Base-by-base conservation (phyloP, 2,797 vertebrate genomes). In the Sebastiscus tertius region DNA sequence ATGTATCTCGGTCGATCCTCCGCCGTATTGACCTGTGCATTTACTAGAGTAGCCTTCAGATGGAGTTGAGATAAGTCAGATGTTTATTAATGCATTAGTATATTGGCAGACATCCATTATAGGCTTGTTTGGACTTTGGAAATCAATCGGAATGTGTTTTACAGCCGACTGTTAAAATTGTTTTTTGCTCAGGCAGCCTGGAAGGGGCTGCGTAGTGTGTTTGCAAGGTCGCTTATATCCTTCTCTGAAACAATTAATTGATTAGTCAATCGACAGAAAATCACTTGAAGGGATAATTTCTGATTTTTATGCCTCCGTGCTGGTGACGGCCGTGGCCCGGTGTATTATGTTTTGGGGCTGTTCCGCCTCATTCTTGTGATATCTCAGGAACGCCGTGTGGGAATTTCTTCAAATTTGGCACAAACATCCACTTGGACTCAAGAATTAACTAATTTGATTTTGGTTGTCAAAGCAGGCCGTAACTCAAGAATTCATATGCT, bases 51-150 rank as follows among this genome's bases (percentile, higher is more conserved):
- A 52, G 49, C 20, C 49, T 52, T 52, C 20, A 52, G 49, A 60
- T 27, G 34, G 33, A 33, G 34, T 22, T 36, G 14, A 26, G 13
- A 36, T 52, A 27, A 72, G 20, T 27, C 34, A 24, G 68, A 67
- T 75, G 78, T 72, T 68, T 68, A 64, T 46, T 62, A 59, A 52
- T 56, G 56, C 66, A 52, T 58, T 8, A n/a, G 10, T 10, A 7
- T 42, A 24, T 49, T 36, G 49, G 67, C 42, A 71, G 55, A 60
- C 55, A 5, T 77, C 55, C 33, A 22, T 75, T 22, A 27, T 2
- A 26, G 12, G 11, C 22, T 36, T 33, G 65, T 64, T 34, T 42
- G 26, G n/a, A 33, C 64, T 31, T 16, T 16, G 10, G 18, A 26
- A 61, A 68, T 67, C 56, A 56, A 49, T 75, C 49, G 6, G 42